These are phyloP conservation scores for Euphonia xanthogaster DNA, from an alignment of 2,797 vertebrate species.

Conservation along the genomic window DNA sequence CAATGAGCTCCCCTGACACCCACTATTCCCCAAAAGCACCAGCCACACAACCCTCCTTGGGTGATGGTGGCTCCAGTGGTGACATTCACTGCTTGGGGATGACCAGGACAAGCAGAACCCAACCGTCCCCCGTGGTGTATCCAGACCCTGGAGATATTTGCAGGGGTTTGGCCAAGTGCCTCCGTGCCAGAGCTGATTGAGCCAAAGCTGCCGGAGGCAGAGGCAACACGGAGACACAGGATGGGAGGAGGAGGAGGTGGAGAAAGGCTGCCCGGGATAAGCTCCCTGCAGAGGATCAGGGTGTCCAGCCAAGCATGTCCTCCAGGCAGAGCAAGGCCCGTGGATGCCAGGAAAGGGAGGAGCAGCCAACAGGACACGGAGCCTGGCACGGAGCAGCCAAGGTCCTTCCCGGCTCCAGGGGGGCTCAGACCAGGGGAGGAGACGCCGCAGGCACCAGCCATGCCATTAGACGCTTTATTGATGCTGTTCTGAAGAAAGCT, in stretches of 20 bases:
- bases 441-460: slow-evolving; percentile 60
- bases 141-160: neutral
- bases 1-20: rapidly evolving
- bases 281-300: neutral
- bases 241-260: neutral
- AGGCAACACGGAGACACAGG: rapidly evolving
- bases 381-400: neutral
- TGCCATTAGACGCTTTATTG: slow-evolving; percentile 71
- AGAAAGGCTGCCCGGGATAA: neutral
- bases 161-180: neutral
- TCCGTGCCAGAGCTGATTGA: rapidly evolving
- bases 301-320: neutral
- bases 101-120: neutral
- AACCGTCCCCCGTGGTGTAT: rapidly evolving
- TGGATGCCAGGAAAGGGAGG: slow-evolving; percentile 25
- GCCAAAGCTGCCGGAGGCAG: neutral
- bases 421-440: slow-evolving; percentile 51
- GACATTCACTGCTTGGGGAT: neutral
- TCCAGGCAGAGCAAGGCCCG: neutral
- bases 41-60: rapidly evolving
- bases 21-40: neutral
- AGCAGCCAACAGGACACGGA: neutral
- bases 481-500: slow-evolving; percentile 74
- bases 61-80: neutral
- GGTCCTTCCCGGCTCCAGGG: slow-evolving; percentile 48